A percentile compares a stretch with the other conserved stretches of the same genome.
phyloP scores from a whole-genome alignment of 1,140 invertebrate species.

The Tyrophagus putrescentiae region DNA sequence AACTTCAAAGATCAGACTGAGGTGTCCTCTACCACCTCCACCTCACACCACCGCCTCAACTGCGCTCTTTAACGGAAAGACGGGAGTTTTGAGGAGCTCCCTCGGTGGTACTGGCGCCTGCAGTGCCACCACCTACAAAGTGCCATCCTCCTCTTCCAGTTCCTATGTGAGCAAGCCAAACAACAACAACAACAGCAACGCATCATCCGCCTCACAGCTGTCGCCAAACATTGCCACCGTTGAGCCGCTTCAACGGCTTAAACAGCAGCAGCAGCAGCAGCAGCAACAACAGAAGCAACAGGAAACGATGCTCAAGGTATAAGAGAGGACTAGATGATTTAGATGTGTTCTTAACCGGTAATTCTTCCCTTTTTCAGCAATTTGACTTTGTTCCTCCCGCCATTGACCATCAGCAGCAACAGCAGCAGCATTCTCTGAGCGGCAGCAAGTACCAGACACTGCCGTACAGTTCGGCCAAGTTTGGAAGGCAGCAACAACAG shows the following conservation, averaged over 20 bases:
- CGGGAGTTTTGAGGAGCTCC: conserved; percentile 20
- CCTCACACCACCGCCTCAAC: too few species aligned
- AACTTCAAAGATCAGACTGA: too few species aligned
- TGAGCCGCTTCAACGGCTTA: conserved; percentile 71
- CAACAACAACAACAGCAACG: conserved; percentile 12
- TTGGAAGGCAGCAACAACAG: background rate
- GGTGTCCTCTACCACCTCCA: too few species aligned
- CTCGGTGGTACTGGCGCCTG: conserved; percentile 3
- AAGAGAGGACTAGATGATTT: too few species aligned
- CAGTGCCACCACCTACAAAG: conserved; percentile 2
- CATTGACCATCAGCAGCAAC: background rate
- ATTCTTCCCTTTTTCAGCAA: too few species aligned
- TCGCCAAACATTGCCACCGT: conserved; percentile 54
- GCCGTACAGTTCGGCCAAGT: conserved; percentile 63
- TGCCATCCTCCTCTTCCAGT: background rate
- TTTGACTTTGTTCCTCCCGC: background rate
- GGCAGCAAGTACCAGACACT: conserved; percentile 85
- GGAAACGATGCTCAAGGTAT: too few species aligned
- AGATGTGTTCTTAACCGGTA: too few species aligned
- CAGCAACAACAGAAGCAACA: too few species aligned
- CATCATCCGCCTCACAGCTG: conserved; percentile 22
- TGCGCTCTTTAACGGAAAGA: too few species aligned
- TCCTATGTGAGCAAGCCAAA: conserved; percentile 16
- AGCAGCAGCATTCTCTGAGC: conserved; percentile 38
- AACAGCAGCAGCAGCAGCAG: background rate